phyloP scores from a whole-genome alignment of 2,797 vertebrate genomes.

The Geotrypetes seraphini region DNA sequence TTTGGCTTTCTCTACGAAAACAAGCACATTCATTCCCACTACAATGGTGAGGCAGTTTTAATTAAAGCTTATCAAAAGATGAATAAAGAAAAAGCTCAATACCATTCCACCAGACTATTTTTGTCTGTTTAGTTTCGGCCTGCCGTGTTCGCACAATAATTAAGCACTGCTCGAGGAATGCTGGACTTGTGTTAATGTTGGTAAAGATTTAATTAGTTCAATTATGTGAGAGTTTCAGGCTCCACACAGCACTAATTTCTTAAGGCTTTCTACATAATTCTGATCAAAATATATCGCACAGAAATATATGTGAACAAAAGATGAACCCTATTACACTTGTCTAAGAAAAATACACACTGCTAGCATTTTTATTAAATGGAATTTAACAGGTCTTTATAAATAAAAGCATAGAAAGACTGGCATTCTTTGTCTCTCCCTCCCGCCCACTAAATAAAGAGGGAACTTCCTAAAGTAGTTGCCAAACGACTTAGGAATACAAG shows the following conservation, averaged over 20 bases:
- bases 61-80: constrained; percentile 94
- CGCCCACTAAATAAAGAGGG: too few species aligned
- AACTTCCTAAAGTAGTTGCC: constrained; percentile 15
- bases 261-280: constrained; percentile 48
- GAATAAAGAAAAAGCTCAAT: constrained; percentile 81
- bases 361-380: constrained; percentile 35
- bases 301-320: constrained; percentile 45
- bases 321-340: constrained; percentile 23
- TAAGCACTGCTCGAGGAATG: constrained; percentile 72
- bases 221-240: constrained; percentile 61
- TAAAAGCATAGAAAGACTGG: constrained; percentile 3
- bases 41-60: constrained; percentile 87
- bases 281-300: constrained; percentile 48
- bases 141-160: constrained; percentile 70
- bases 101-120: constrained; percentile 67
- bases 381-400: constrained; percentile 31
- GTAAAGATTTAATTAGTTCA: constrained; percentile 76
- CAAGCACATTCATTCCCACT: constrained; percentile 82
- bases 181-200: constrained; percentile 65
- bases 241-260: constrained; percentile 51
- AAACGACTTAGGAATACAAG: constrained; percentile 28
- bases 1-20: constrained; percentile 82
- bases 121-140: constrained; percentile 73
- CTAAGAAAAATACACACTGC: constrained; percentile 29
- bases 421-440: constrained; percentile 1